A percentile compares a stretch with the other conserved stretches of the same genome.
These are phyloP conservation scores for Agrilus cyanescens DNA, from an alignment of 2,888 invertebrate species.

Conservation along the genomic window DNA sequence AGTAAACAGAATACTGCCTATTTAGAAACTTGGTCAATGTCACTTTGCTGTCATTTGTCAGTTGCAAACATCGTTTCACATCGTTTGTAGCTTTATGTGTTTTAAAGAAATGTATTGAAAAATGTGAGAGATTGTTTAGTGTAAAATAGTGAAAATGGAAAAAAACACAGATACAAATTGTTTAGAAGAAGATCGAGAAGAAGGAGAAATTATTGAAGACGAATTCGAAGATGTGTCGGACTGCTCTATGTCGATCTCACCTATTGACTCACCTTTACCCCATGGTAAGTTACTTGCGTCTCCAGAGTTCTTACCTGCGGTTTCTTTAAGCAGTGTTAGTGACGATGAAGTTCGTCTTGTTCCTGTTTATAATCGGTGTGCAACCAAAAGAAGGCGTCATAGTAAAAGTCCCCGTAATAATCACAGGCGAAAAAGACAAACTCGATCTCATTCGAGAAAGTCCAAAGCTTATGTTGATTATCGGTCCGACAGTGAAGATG, in stretches of 20 bases:
- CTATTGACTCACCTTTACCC: constrained; percentile 17
- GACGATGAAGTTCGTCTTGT: constrained; percentile 17
- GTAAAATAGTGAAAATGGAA: too few relatives aligned
- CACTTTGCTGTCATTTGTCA: too few relatives aligned
- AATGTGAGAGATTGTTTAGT: too few relatives aligned
- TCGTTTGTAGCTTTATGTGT: too few relatives aligned
- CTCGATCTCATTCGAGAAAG: too few relatives aligned
- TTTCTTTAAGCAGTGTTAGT: constrained; percentile 36
- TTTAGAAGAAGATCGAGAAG: constrained; percentile 17
- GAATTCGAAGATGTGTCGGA: constrained; percentile 34
- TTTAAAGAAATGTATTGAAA: too few relatives aligned
- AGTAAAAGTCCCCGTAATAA: constrained; percentile 1
- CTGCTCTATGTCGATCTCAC: constrained; percentile 24
- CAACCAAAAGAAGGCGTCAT: constrained; percentile 2
- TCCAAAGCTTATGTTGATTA: too few relatives aligned
- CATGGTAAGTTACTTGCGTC: constrained; percentile 32
- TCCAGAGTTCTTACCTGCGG: constrained; percentile 32
- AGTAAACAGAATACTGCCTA: too few relatives aligned
- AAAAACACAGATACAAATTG: constrained; percentile 3
- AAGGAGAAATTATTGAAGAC: constrained; percentile 31
- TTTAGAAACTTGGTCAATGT: too few relatives aligned
- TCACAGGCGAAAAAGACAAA: not conserved
- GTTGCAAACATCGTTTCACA: too few relatives aligned
- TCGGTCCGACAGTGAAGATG: too few relatives aligned
- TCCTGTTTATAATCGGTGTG: too few relatives aligned